These are phyloP conservation scores for Yponomeuta cagnagella DNA, from an alignment of 2,888 invertebrate genomes.

Conservation along the genomic window DNA sequence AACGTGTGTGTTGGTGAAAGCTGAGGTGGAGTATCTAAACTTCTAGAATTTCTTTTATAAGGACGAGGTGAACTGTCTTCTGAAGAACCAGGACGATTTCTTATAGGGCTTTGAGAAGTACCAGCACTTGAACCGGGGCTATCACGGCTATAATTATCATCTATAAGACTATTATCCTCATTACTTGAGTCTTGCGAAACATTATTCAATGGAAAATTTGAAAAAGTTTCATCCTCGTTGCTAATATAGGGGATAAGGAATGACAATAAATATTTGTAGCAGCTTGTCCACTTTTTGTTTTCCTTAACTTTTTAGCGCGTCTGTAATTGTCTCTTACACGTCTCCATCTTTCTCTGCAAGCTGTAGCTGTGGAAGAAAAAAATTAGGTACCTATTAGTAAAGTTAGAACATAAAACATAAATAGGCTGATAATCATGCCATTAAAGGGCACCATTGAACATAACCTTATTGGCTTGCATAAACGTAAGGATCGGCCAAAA, in stretches of 20 bases:
- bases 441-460: constrained; percentile 16
- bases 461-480: constrained; percentile 14
- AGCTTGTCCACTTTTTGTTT: constrained; percentile 19
- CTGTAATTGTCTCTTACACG: constrained; percentile 20
- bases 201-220: constrained; percentile 13
- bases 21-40: constrained; percentile 13
- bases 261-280: constrained; percentile 12
- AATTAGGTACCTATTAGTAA: constrained; percentile 18
- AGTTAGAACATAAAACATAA: constrained; percentile 11
- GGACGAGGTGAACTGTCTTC: constrained; percentile 15
- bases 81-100: constrained; percentile 15
- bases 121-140: constrained; percentile 15
- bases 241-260: neutral
- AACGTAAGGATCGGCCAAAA: constrained; percentile 17
- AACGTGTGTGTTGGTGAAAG: constrained; percentile 16
- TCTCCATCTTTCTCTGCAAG: constrained; percentile 20
- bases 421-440: too few species aligned
- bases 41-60: constrained; percentile 16
- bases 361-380: constrained; percentile 20
- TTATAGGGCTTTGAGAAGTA: constrained; percentile 15
- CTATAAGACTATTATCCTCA: constrained; percentile 16
- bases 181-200: constrained; percentile 13
- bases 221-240: constrained; percentile 17
- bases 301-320: constrained; percentile 17
- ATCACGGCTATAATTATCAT: constrained; percentile 12